Conservation (phyloP, 2,797 vertebrate species). For the Choloepus didactylus region DNA sequence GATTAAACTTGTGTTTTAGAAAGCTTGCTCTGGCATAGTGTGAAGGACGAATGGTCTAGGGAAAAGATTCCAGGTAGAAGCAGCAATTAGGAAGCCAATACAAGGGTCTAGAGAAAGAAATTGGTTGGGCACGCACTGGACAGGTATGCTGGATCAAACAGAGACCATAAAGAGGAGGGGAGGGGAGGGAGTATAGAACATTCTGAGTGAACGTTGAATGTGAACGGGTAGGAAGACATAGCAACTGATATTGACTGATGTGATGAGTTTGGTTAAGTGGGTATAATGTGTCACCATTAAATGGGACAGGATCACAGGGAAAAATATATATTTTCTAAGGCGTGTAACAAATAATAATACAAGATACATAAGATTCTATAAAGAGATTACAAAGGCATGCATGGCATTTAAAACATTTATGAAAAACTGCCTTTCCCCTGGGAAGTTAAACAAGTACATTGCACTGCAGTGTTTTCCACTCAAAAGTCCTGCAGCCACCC, state of each 20-base stretch:
- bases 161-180: background rate
- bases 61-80: slow-evolving; percentile 17
- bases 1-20: background rate
- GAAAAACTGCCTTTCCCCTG: background rate
- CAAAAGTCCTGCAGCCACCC: background rate
- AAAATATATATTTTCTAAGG: background rate
- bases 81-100: background rate
- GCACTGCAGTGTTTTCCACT: background rate
- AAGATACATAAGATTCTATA: background rate
- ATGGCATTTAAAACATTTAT: background rate
- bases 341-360: background rate
- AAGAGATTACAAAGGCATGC: background rate
- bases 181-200: background rate
- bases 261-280: background rate
- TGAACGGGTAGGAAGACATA: background rate
- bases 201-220: background rate
- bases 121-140: background rate
- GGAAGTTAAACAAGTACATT: background rate
- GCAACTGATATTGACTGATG: background rate
- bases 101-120: background rate
- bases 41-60: background rate
- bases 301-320: background rate
- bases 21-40: background rate
- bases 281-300: background rate
- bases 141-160: background rate